These are phyloP conservation scores for Strix occidentalis DNA, from an alignment of 2,797 vertebrate genomes.

Conservation along the genomic window DNA sequence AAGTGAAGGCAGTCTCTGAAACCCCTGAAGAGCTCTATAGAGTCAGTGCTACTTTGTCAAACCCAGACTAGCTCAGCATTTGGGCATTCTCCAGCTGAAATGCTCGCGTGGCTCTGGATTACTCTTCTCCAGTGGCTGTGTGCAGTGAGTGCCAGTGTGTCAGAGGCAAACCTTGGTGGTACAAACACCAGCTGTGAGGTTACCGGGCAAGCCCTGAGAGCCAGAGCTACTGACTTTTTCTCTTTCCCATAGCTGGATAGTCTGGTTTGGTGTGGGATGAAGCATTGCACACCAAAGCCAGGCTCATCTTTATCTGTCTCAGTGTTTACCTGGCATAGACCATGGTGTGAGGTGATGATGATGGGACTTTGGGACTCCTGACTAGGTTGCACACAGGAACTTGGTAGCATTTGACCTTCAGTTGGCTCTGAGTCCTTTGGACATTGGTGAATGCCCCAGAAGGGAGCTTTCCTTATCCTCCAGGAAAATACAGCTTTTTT, in stretches of 20 bases:
- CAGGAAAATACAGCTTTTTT: neutral
- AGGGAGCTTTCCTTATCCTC: neutral
- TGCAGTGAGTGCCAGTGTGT: accelerated
- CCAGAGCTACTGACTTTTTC: neutral
- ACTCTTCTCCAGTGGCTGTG: neutral
- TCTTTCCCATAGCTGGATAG: neutral
- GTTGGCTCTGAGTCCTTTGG: neutral
- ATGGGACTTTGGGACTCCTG: neutral
- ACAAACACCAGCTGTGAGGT: neutral
- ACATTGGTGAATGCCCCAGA: neutral
- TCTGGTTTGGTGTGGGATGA: neutral
- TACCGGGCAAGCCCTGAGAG: neutral
- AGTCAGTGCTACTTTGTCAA: neutral
- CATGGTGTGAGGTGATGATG: neutral
- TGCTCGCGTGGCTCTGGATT: neutral
- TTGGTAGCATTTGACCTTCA: neutral
- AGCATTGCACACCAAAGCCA: neutral
- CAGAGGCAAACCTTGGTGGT: neutral
- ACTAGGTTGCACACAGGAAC: neutral
- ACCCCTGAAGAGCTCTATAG: neutral
- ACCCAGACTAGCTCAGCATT: neutral
- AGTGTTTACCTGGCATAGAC: neutral
- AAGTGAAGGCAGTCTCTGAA: neutral
- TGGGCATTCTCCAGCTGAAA: neutral
- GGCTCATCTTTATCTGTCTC: neutral